Evolutionary conservation across 2,888 invertebrate species (phyloP), one percentile per base, ranked within the genome.

Genomic region (Melanostoma mellinum): DNA sequence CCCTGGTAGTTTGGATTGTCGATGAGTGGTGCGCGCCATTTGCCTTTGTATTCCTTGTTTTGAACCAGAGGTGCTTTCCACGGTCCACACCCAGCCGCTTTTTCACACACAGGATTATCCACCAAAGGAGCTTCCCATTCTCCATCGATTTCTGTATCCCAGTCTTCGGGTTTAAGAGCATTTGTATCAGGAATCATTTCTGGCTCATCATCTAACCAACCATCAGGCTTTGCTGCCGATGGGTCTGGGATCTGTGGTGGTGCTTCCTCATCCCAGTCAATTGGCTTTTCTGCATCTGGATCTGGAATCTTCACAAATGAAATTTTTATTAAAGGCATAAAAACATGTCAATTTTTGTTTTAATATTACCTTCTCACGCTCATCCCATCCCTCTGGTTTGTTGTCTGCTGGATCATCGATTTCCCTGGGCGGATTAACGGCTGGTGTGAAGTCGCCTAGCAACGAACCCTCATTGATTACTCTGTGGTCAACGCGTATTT

Each of bases 61-160:
- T 96, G 94, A 55, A 98, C 94, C 87, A 94, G 92, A 20, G 97
- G 97, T 20, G 96, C 93, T 85, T 94, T 94, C 97, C 99, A 99
- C 52, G 92, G 92, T 0, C 99, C 99, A 92, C 99, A 99, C 9
- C 99, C 99, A 2, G 95, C 93, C 4, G 94, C 95, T 67, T 92
- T 90, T 86, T 93, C 93, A 89, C 99, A 99, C 3, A 92, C 92
- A 0, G 98, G 97, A 92, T 99, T 99, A 88, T 96, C 95, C 38
- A 99, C 94, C 71, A 97, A 93, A 0, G 99, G 97, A 3, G 99
- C 95, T 91, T 99, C 99, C 99, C 99, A 99, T 89, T 96, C 96
- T 1, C 99, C 99, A 92, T 99, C 99, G 96, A 99, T 99, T 86
- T 99, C 98, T 20, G 95, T 94, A 91, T 99, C 99, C 98, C 99